Conservation (phyloP, 2,797 vertebrate species). For the Helostoma temminkii region DNA sequence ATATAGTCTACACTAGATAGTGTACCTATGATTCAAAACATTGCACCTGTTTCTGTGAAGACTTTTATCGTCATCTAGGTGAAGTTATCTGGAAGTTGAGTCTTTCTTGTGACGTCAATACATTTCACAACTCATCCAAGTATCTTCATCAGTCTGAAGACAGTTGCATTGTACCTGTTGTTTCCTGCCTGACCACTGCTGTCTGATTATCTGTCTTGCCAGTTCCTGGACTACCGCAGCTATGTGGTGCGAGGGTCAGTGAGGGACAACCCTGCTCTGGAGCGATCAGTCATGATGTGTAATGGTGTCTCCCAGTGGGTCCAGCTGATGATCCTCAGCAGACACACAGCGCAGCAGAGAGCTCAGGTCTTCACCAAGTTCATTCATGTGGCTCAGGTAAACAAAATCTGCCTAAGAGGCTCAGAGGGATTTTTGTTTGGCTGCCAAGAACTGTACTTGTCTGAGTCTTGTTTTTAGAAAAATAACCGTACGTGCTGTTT, state of each 20-base stretch:
- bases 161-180: too few relatives aligned
- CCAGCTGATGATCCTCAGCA: conserved; percentile 94
- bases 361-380: conserved; percentile 94
- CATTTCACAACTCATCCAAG: too few relatives aligned
- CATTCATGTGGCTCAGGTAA: conserved; percentile 92
- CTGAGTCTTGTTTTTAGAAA: background rate
- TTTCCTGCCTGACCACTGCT: conserved; percentile 13
- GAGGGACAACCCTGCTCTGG: conserved; percentile 87
- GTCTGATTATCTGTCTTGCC: conserved; percentile 40
- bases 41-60: too few relatives aligned
- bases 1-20: background rate
- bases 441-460: background rate
- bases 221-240: conserved; percentile 91
- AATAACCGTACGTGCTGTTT: background rate
- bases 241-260: conserved; percentile 91
- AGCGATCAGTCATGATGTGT: conserved; percentile 91
- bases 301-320: conserved; percentile 96
- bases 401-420: background rate
- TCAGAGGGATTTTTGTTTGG: background rate
- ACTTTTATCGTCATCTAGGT: too few relatives aligned
- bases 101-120: too few relatives aligned
- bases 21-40: background rate
- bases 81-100: too few relatives aligned
- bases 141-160: too few relatives aligned
- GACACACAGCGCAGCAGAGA: conserved; percentile 90